phyloP scores from a whole-genome alignment of 1,140 invertebrate genomes.

The Heliconius hewitsoni region DNA sequence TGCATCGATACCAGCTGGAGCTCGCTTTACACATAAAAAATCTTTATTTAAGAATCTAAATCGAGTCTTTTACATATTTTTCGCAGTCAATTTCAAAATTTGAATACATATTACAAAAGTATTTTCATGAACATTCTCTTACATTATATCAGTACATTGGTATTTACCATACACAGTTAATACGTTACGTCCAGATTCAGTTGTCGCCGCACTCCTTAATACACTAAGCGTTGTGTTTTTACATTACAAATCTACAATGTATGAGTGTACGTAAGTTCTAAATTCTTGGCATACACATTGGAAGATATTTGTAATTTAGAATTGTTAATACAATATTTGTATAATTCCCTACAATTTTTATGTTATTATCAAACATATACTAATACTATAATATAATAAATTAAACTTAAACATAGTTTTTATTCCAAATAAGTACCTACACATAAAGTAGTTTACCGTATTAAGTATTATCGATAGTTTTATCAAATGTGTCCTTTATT shows the following conservation, averaged over 20 bases:
- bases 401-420: not conserved
- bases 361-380: not conserved
- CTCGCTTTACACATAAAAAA: not conserved
- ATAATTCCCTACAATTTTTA: not conserved
- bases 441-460: not conserved
- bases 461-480: not conserved
- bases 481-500: not conserved
- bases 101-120: not conserved
- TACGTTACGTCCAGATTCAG: not conserved
- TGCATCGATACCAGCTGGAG: too few relatives aligned
- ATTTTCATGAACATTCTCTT: not conserved
- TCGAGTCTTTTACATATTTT: not conserved
- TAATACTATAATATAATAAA: not conserved
- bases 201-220: not conserved
- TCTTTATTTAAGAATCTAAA: slow-evolving; percentile 13
- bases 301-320: slow-evolving; percentile 38
- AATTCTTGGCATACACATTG: slow-evolving; percentile 53
- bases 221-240: too few relatives aligned
- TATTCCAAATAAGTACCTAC: not conserved
- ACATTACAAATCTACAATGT: not conserved
- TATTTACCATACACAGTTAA: not conserved
- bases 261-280: slow-evolving; percentile 18
- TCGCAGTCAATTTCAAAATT: not conserved
- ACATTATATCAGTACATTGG: slow-evolving; percentile 13
- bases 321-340: not conserved